These are phyloP conservation scores for Latrodectus hesperus DNA, from an alignment of 2,888 invertebrate genomes.

Conservation along the genomic window DNA sequence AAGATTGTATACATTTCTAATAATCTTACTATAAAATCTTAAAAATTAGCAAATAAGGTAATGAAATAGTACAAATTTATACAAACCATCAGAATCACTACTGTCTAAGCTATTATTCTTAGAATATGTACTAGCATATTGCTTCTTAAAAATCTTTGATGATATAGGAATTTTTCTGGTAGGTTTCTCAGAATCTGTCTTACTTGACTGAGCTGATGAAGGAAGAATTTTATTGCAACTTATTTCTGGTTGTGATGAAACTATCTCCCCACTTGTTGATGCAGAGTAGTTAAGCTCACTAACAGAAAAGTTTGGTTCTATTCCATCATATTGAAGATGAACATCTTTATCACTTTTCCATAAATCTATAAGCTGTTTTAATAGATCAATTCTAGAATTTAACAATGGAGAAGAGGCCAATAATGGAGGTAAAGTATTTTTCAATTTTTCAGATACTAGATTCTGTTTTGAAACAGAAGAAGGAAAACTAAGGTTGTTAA, in stretches of 20 bases:
- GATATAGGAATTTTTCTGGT: background rate
- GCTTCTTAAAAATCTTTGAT: background rate
- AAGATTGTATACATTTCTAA: no score
- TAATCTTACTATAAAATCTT: no score
- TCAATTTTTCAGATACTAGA: conserved; percentile 12
- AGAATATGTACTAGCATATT: background rate
- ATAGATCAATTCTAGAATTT: conserved; percentile 10
- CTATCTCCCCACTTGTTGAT: background rate
- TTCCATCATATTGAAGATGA: conserved; percentile 31
- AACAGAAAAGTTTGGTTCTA: conserved; percentile 10
- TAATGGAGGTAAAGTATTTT: conserved; percentile 6
- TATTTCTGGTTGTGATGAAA: no score
- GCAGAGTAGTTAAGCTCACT: background rate
- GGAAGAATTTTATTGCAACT: background rate
- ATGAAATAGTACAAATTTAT: no score
- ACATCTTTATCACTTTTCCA: conserved; percentile 43
- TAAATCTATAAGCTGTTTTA: conserved; percentile 26
- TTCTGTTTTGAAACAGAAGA: conserved; percentile 1
- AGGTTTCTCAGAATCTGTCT: background rate
- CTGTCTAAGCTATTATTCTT: no score
- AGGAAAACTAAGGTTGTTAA: background rate
- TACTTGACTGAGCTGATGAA: background rate
- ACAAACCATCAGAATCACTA: no score
- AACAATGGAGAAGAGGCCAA: conserved; percentile 14
- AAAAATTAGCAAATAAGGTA: no score